A percentile compares a stretch with the other conserved stretches of the same genome.
These are phyloP conservation scores for Megaceryle torquata DNA, from an alignment of 2,113 vertebrate species.

Conservation along the genomic window DNA sequence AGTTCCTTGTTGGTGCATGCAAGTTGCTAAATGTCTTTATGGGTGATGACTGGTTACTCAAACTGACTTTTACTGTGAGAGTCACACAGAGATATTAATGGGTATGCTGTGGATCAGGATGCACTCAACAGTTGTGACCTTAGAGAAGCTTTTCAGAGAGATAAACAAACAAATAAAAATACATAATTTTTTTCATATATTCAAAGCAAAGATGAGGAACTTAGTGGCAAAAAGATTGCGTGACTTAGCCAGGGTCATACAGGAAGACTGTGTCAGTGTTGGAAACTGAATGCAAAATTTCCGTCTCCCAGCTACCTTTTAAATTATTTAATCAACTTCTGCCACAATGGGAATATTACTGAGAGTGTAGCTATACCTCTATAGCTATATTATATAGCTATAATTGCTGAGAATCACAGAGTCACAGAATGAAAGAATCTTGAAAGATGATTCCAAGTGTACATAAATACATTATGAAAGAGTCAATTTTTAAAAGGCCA, in stretches of 20 bases:
- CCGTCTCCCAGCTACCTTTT: neutral
- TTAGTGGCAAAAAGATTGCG: neutral
- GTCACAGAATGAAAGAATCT: neutral
- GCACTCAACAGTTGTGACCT: neutral
- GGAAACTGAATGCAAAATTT: conserved; percentile 15
- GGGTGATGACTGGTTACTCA: neutral
- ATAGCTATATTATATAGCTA: neutral
- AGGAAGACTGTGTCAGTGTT: conserved; percentile 21
- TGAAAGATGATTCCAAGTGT: neutral
- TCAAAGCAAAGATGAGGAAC: conserved; percentile 24
- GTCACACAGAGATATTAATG: neutral
- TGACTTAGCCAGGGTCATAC: neutral
- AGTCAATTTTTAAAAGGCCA: neutral
- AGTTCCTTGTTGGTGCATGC: neutral
- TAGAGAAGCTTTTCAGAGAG: neutral
- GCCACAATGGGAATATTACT: neutral
- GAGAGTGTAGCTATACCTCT: neutral
- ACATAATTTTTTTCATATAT: neutral
- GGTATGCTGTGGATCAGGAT: neutral
- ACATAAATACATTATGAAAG: neutral
- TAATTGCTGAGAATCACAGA: neutral
- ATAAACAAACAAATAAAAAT: neutral
- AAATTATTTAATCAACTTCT: conserved; percentile 3
- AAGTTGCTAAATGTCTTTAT: neutral
- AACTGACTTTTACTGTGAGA: neutral